These are phyloP conservation scores for Orthosia gracilis DNA, from an alignment of 2,888 invertebrate species.

Conservation along the genomic window DNA sequence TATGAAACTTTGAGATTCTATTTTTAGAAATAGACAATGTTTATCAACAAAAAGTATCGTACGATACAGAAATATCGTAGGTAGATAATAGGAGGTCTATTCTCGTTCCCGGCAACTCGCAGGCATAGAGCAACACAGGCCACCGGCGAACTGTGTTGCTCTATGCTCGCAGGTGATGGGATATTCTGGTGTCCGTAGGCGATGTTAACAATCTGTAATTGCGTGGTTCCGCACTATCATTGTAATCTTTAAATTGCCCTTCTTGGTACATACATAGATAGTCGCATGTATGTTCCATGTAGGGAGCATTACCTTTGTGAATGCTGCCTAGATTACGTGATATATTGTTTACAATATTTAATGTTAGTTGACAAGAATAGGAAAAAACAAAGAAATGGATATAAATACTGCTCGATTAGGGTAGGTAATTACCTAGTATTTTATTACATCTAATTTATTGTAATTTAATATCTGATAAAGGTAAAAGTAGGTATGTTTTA, in stretches of 20 bases:
- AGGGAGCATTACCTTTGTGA: not conserved
- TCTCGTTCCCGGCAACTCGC: not conserved
- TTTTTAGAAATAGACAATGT: slow-evolving; percentile 1
- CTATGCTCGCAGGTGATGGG: slow-evolving; percentile 4
- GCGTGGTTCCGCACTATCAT: slow-evolving; percentile 41
- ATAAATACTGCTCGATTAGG: not conserved
- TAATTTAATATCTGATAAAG: not conserved
- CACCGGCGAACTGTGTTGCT: no score
- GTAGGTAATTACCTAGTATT: not conserved
- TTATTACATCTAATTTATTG: not conserved
- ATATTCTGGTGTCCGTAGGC: slow-evolving; percentile 42
- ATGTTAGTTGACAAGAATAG: not conserved
- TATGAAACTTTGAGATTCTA: not conserved
- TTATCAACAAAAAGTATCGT: not conserved
- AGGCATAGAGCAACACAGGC: no score
- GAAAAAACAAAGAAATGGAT: not conserved
- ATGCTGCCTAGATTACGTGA: not conserved
- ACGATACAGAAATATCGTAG: slow-evolving; percentile 7
- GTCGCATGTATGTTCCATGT: not conserved
- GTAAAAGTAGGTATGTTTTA: not conserved
- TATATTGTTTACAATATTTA: not conserved
- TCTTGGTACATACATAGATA: slow-evolving; percentile 8
- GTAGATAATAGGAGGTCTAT: slow-evolving; percentile 11
- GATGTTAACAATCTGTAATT: slow-evolving; percentile 53
- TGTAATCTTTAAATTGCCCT: slow-evolving; percentile 34